Evolutionary conservation across 2,797 vertebrate genomes (phyloP).

Genomic region (Poeciliopsis infans): DNA sequence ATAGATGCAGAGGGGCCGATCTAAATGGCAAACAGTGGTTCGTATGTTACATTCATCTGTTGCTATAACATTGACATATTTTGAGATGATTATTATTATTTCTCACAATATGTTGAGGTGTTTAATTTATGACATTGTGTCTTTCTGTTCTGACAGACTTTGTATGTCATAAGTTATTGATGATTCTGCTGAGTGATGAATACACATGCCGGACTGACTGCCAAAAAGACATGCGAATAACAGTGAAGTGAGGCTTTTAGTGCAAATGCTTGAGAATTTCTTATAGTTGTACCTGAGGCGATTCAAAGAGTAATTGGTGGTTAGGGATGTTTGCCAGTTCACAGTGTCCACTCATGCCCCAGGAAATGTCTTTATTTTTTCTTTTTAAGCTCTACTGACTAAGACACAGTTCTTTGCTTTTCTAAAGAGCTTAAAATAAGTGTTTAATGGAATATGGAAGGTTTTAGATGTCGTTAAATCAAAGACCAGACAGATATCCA

Average conservation of each 20-base stretch:
- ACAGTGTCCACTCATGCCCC: background rate
- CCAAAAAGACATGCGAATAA: background rate
- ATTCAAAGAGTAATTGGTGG: conserved; percentile 2
- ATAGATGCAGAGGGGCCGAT: background rate
- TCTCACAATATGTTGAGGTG: background rate
- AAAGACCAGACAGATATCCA: background rate
- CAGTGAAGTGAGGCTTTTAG: background rate
- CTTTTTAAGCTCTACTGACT: background rate
- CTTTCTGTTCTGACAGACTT: background rate
- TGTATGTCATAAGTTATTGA: background rate
- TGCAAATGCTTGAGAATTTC: background rate
- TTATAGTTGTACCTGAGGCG: background rate
- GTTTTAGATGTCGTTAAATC: background rate
- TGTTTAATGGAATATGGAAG: background rate
- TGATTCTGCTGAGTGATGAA: background rate
- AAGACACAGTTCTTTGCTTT: background rate
- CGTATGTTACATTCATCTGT: background rate
- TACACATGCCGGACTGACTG: background rate
- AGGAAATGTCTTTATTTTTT: background rate
- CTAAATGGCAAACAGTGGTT: background rate
- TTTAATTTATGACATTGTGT: background rate
- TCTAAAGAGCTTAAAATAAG: background rate
- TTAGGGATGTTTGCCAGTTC: background rate
- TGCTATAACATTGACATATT: background rate
- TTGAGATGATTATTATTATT: background rate